phyloP scores from a whole-genome alignment of 1,140 invertebrate genomes.

The Pararge aegeria region DNA sequence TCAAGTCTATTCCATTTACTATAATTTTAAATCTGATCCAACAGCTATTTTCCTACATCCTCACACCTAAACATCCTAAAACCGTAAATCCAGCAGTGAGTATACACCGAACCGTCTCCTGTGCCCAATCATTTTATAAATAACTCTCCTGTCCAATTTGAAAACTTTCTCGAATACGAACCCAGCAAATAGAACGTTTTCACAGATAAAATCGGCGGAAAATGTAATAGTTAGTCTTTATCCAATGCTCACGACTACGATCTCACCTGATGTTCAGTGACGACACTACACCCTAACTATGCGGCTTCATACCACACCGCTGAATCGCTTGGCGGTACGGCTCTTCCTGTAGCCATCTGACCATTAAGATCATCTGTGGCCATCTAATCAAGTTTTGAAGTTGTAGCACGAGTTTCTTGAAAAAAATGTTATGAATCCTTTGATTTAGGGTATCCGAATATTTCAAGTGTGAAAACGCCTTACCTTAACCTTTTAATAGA shows the following conservation, averaged over 20 bases:
- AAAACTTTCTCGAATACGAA: background rate
- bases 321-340: too few relatives aligned
- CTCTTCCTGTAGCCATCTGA: too few relatives aligned
- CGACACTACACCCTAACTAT: too few relatives aligned
- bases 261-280: too few relatives aligned
- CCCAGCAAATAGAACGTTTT: background rate
- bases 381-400: too few relatives aligned
- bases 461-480: background rate
- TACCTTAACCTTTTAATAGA: background rate
- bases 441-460: too few relatives aligned
- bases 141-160: background rate
- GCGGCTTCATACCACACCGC: too few relatives aligned
- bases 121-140: background rate
- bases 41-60: constrained; percentile 9
- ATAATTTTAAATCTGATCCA: constrained; percentile 5
- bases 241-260: too few relatives aligned
- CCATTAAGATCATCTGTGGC: too few relatives aligned
- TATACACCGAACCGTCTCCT: background rate
- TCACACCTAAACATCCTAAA: background rate
- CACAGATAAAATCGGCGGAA: background rate
- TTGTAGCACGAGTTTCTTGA: too few relatives aligned
- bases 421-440: too few relatives aligned
- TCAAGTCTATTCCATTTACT: background rate
- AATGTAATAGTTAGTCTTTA: too few relatives aligned
- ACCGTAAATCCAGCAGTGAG: background rate